Conservation (phyloP, 2,113 vertebrate species). For the Brachirus orientalis region DNA sequence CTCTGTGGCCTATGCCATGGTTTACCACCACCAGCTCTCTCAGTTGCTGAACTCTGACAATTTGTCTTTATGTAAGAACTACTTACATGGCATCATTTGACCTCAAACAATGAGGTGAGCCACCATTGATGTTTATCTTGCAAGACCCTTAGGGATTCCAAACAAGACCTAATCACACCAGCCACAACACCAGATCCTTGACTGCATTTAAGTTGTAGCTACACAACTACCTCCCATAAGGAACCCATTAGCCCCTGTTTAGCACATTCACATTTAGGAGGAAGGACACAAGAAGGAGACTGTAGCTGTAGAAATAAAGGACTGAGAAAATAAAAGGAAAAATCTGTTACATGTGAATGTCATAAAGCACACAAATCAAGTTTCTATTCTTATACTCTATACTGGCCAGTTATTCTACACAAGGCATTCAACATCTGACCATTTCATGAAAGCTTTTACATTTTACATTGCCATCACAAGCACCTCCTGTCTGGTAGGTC, state of each 20-base stretch:
- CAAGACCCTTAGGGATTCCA: slow-evolving; percentile 44
- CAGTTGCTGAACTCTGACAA: slow-evolving; percentile 19
- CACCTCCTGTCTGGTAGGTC: slow-evolving; percentile 30
- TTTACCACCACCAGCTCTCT: slow-evolving; percentile 27
- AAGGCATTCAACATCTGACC: not conserved
- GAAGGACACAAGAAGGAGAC: slow-evolving; percentile 18
- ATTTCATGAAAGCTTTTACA: slow-evolving; percentile 9
- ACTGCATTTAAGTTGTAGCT: slow-evolving; percentile 58
- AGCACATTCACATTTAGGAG: slow-evolving; percentile 40
- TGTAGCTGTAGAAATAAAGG: slow-evolving; percentile 16
- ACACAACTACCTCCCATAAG: slow-evolving; percentile 71
- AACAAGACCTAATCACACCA: slow-evolving; percentile 56
- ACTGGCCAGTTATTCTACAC: slow-evolving; percentile 2
- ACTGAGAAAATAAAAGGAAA: slow-evolving; percentile 18
- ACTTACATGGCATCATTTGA: slow-evolving; percentile 34
- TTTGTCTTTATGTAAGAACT: slow-evolving; percentile 5
- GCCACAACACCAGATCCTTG: slow-evolving; percentile 56
- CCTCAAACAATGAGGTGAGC: slow-evolving; percentile 52
- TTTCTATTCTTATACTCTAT: not conserved
- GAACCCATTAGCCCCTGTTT: slow-evolving; percentile 74
- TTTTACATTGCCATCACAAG: slow-evolving; percentile 18
- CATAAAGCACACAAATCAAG: slow-evolving; percentile 15
- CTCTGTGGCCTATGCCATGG: not conserved
- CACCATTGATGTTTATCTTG: slow-evolving; percentile 46
- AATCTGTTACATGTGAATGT: slow-evolving; percentile 26